Evolutionary conservation across 2,888 invertebrate genomes (phyloP).

Genomic region (Lasioglossum zephyrum): DNA sequence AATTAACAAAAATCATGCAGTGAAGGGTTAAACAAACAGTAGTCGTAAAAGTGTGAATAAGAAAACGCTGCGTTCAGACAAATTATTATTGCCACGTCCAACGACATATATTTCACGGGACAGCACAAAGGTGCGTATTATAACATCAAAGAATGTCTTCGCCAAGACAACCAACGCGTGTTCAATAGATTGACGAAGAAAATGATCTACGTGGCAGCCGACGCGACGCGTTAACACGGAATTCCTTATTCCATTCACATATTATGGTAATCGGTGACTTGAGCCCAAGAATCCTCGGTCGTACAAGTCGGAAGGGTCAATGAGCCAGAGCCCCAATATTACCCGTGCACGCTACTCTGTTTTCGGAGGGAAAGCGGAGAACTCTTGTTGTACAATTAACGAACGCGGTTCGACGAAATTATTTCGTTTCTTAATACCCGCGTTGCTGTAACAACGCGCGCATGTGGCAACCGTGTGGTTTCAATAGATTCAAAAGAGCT

Average conservation of each 20-base stretch:
- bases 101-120: background rate
- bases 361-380: slow-evolving; percentile 54
- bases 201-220: slow-evolving; percentile 12
- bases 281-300: background rate
- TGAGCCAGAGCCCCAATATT: slow-evolving; percentile 3
- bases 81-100: background rate
- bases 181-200: background rate
- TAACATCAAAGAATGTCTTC: background rate
- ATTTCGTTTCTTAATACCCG: slow-evolving; percentile 48
- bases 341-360: slow-evolving; percentile 15
- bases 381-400: slow-evolving; percentile 29
- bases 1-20: too few species aligned
- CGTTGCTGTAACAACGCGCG: slow-evolving; percentile 19
- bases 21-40: too few species aligned
- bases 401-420: slow-evolving; percentile 39
- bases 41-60: too few species aligned
- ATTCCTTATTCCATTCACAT: slow-evolving; percentile 55
- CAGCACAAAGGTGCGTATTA: background rate
- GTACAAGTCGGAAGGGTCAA: slow-evolving; percentile 23
- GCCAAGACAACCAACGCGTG: background rate
- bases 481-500: slow-evolving; percentile 18
- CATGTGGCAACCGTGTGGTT: slow-evolving; percentile 26
- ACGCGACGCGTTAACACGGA: slow-evolving; percentile 27
- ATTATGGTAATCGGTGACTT: slow-evolving; percentile 54
- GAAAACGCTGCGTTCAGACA: too few species aligned